Evolutionary conservation across 2,113 vertebrate species (phyloP).

Genomic region (Pycnonotus jocosus): DNA sequence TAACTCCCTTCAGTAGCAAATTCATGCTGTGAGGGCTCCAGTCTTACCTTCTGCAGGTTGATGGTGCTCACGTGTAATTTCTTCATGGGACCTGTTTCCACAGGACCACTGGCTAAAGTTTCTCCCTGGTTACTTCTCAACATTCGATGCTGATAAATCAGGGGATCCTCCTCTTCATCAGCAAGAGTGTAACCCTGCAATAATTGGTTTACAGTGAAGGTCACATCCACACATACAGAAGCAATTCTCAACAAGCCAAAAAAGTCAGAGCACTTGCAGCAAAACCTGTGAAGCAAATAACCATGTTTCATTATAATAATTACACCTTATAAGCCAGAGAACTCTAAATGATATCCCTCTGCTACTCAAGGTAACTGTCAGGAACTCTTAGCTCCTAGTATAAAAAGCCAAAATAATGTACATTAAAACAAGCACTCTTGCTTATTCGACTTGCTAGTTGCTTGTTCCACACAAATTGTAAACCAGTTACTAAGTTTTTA

Average conservation of each 20-base stretch:
- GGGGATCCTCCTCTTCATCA: constrained; percentile 94
- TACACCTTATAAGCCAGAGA: neutral
- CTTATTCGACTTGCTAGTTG: neutral
- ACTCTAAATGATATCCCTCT: neutral
- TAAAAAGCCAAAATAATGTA: neutral
- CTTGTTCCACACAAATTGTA: neutral
- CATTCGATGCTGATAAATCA: constrained; percentile 92
- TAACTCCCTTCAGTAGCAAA: neutral
- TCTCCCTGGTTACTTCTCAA: constrained; percentile 86
- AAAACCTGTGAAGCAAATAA: neutral
- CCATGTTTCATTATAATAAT: neutral
- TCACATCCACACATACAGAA: neutral
- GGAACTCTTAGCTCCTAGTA: neutral
- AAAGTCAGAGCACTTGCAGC: neutral
- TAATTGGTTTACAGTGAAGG: neutral
- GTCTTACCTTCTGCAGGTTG: constrained; percentile 90
- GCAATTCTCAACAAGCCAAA: neutral
- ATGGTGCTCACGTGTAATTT: constrained; percentile 98
- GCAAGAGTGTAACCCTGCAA: constrained; percentile 94
- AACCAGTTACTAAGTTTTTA: neutral
- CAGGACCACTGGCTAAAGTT: constrained; percentile 82
- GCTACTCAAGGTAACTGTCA: neutral
- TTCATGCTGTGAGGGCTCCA: neutral
- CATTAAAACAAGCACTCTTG: neutral
- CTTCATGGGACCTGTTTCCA: constrained; percentile 96